Evolutionary conservation across 1,140 invertebrate species (phyloP).

Genomic region (Orchestia grillus): DNA sequence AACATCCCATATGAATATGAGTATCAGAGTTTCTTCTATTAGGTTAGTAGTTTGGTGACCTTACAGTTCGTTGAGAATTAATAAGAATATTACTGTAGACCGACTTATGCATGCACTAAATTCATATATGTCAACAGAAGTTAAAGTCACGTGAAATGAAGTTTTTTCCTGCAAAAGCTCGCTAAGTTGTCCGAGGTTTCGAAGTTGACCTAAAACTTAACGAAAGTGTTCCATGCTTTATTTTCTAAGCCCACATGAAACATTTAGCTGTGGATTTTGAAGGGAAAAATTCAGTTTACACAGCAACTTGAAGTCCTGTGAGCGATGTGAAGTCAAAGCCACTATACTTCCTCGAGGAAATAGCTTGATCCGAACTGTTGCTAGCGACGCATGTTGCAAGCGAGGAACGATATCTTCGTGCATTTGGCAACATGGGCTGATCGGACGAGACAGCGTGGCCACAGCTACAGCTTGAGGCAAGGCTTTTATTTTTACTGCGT

Average conservation of each 20-base stretch:
- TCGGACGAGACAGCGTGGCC: slow-evolving; percentile 56
- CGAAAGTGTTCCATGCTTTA: not conserved
- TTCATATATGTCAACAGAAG: not conserved
- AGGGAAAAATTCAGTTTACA: not conserved
- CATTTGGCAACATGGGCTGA: slow-evolving; percentile 20
- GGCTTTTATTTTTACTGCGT: slow-evolving; percentile 27
- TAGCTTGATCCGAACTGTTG: not conserved
- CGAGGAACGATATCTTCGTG: slow-evolving; percentile 13
- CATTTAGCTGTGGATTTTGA: not conserved
- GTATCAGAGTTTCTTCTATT: not conserved
- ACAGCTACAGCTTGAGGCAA: slow-evolving; percentile 53
- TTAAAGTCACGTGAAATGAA: not conserved
- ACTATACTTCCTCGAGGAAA: not conserved
- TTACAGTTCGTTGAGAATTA: not conserved
- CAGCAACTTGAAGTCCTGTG: not conserved
- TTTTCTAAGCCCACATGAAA: not conserved
- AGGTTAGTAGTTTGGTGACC: not conserved
- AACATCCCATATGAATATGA: not conserved
- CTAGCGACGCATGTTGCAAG: slow-evolving; percentile 35
- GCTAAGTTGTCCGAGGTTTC: not conserved
- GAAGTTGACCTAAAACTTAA: not conserved
- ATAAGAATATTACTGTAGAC: not conserved
- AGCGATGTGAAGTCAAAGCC: not conserved
- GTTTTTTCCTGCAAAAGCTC: not conserved
- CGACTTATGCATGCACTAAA: not conserved